A percentile compares a stretch with the other conserved stretches of the same genome.
These are phyloP conservation scores for Cyanoderma ruficeps DNA, from an alignment of 2,113 vertebrate species.

Conservation along the genomic window DNA sequence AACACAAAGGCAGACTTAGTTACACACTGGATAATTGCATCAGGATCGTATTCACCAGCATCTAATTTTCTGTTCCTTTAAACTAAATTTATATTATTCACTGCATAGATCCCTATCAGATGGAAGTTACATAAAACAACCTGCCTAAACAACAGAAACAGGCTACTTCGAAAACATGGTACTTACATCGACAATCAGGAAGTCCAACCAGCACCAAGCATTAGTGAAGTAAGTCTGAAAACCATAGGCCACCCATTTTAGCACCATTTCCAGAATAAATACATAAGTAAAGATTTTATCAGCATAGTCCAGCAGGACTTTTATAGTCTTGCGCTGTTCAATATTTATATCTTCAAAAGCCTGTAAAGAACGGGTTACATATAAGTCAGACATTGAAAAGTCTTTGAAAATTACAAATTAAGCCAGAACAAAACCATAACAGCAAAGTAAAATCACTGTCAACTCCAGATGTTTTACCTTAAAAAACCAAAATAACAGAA, in stretches of 20 bases:
- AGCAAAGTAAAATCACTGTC: background rate
- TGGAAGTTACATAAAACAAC: background rate
- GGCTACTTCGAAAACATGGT: background rate
- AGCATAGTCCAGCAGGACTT: slow-evolving; percentile 88
- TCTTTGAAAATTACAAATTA: background rate
- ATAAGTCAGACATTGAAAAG: background rate
- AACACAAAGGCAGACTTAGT: background rate
- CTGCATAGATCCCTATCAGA: background rate
- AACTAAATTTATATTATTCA: background rate
- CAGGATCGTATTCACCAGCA: background rate
- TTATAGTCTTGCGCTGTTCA: slow-evolving; percentile 84
- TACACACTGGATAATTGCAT: background rate
- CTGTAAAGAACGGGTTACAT: slow-evolving; percentile 64
- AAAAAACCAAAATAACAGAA: background rate
- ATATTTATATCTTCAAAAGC: slow-evolving; percentile 96
- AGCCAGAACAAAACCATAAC: background rate
- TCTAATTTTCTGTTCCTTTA: background rate
- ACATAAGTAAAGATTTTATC: slow-evolving; percentile 97
- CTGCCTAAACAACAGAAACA: background rate
- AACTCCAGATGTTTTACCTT: background rate
- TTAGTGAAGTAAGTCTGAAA: slow-evolving; percentile 97
- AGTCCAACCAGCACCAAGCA: slow-evolving; percentile 99
- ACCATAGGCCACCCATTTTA: slow-evolving; percentile 98
- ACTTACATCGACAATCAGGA: slow-evolving; percentile 97
- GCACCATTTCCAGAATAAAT: slow-evolving; percentile 97